These are phyloP conservation scores for Catostylus mosaicus DNA, from an alignment of 30 jellyfish, hydroid and myxozoan genomes.

Conservation along the genomic window DNA sequence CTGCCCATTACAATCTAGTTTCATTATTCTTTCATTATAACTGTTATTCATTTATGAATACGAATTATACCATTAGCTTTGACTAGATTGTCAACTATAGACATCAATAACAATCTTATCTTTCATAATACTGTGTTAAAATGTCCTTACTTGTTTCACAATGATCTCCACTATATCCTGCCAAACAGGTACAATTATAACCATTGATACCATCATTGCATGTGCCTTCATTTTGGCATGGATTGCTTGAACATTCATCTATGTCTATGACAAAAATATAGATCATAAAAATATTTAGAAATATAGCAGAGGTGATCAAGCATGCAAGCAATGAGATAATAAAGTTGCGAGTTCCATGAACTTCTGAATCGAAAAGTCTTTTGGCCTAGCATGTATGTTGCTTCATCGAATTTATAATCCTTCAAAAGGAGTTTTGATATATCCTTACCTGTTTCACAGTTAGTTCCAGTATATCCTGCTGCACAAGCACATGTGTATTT, in stretches of 20 bases:
- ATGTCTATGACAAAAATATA: background rate
- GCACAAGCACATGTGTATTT: background rate
- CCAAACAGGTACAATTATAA: background rate
- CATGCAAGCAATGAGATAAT: background rate
- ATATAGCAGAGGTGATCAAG: background rate
- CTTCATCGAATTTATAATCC: background rate
- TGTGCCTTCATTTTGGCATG: constrained; percentile 22
- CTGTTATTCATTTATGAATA: background rate
- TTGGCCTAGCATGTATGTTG: background rate
- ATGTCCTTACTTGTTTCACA: background rate
- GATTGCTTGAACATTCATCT: constrained; percentile 11
- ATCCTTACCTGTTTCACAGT: background rate
- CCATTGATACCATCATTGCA: constrained; percentile 1
- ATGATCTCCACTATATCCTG: background rate
- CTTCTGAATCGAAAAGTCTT: background rate
- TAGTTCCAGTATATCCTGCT: background rate
- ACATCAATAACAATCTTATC: background rate
- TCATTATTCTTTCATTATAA: background rate
- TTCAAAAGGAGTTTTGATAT: background rate
- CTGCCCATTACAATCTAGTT: too few relatives aligned
- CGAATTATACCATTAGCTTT: too few relatives aligned
- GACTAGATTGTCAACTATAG: too few relatives aligned
- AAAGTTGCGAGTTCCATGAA: background rate
- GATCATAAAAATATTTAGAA: too few relatives aligned
- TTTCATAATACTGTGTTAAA: background rate